Conservation (phyloP, 2,888 invertebrate genomes). For the Caenorhabditis sp. region DNA sequence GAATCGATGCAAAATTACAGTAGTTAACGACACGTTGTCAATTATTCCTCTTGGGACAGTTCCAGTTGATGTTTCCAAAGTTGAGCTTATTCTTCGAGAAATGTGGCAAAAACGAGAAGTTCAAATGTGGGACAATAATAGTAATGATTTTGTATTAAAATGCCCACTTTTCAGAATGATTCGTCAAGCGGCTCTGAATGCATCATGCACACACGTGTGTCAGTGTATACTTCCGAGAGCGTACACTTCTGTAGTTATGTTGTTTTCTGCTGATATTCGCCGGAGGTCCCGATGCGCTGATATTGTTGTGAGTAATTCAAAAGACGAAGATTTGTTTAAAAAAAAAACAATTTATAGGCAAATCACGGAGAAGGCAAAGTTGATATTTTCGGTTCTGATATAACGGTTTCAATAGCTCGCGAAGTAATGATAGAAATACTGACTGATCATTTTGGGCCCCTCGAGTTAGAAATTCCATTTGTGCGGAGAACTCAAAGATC, state of each 20-base stretch:
- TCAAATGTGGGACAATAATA: slow-evolving; percentile 19
- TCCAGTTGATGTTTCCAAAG: slow-evolving; percentile 9
- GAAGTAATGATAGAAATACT: slow-evolving; percentile 20
- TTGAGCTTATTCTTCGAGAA: slow-evolving; percentile 17
- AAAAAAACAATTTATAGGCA: slow-evolving; percentile 10
- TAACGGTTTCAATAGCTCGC: slow-evolving; percentile 21
- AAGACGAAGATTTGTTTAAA: neutral
- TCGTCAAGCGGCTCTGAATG: slow-evolving; percentile 31
- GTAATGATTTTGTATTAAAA: neutral
- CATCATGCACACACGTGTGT: slow-evolving; percentile 21
- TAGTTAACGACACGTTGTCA: slow-evolving; percentile 13
- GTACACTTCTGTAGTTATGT: slow-evolving; percentile 31
- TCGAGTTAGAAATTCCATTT: slow-evolving; percentile 21
- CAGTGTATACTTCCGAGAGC: slow-evolving; percentile 28
- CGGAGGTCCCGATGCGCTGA: slow-evolving; percentile 23
- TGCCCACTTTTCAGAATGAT: slow-evolving; percentile 11
- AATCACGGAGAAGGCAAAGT: slow-evolving; percentile 28
- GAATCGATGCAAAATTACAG: slow-evolving; percentile 18
- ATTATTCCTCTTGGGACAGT: neutral
- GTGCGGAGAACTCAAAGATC: slow-evolving; percentile 6
- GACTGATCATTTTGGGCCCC: slow-evolving; percentile 25
- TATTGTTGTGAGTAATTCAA: slow-evolving; percentile 20
- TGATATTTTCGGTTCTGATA: slow-evolving; percentile 20
- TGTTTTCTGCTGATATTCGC: slow-evolving; percentile 25
- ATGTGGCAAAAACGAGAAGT: slow-evolving; percentile 28